Evolutionary conservation across 2,113 vertebrate genomes (phyloP).

Genomic region (Halcyon senegalensis): DNA sequence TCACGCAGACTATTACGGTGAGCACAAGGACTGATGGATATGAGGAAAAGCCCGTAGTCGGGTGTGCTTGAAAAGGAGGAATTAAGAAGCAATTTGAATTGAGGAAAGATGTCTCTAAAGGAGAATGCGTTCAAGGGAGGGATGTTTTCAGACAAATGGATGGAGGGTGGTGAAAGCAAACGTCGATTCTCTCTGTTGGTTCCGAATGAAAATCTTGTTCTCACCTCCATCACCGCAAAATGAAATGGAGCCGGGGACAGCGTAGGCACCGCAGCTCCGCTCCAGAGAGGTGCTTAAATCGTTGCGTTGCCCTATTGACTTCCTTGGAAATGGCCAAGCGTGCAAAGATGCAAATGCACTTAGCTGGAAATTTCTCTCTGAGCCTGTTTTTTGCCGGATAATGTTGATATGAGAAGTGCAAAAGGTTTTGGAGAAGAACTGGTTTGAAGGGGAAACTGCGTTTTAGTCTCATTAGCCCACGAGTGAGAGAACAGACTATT

Average conservation of each 20-base stretch:
- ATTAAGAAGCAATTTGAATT: conserved; percentile 50
- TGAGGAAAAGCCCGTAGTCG: conserved; percentile 1
- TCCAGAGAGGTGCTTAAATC: background rate
- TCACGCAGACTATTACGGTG: background rate
- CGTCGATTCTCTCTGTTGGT: background rate
- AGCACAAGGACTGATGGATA: conserved; percentile 34
- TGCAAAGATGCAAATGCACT: background rate
- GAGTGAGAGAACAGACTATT: background rate
- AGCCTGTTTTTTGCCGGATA: background rate
- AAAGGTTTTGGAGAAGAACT: background rate
- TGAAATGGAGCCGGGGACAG: background rate
- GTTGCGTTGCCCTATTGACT: background rate
- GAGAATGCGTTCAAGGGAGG: background rate
- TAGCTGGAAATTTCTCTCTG: conserved; percentile 22
- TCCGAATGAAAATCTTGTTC: background rate
- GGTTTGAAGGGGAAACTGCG: background rate
- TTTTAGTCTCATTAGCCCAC: background rate
- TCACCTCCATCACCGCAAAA: background rate
- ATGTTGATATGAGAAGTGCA: background rate
- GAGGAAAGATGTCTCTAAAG: conserved; percentile 5
- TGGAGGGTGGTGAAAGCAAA: background rate
- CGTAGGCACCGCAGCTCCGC: rapidly evolving
- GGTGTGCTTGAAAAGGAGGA: background rate
- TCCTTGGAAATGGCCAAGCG: background rate
- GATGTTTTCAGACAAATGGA: conserved; percentile 27